Evolutionary conservation across 2,797 vertebrate species (phyloP), one percentile per base, ranked within the genome.

Genomic region (Valencia hispanica): DNA sequence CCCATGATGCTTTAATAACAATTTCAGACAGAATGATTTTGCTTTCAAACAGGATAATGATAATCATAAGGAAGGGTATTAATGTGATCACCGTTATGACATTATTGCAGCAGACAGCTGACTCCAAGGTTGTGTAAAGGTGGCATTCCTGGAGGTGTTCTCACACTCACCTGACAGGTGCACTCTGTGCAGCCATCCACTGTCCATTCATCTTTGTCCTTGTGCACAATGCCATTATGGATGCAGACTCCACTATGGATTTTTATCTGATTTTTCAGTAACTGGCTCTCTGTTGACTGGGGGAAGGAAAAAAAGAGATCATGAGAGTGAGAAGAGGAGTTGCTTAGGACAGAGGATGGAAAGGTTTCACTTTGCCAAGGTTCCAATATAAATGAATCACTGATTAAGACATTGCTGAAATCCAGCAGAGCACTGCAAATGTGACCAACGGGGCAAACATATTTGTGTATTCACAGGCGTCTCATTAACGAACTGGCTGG

Each of bases 131-230:
- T 39, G 55, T 50, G 74, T 78, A 70, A 75, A 74, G 79, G 51
- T 47, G 63, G 39, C 71, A 81, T 88, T 86, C 77, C 78, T 73
- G 80, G 53, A 86, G 77, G 75, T 84, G 79, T 74, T 78, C 68
- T 55, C 78, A 87, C 47, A 68, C 86, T 90, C 91, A 99, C 98
- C 98, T 99, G 97, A 87, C 98, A 99, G 86, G 96, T 99, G 88
- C 98, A 99, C 90, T 98, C 97, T 0, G 98, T 99, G 88, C 98
- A 99, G 92, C 95, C 96, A 34, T 99, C 98, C 75, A 99, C 96
- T 0, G 97, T 99, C 98, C 98, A 99, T 69, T 98, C 97, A 0
- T 96, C 97, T 11, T 95, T 95, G 81, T 99, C 96, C 70, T 95
- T 95, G 90, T 98, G 95, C 82, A 94, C 80, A 0, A 98, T 93